Evolutionary conservation across 2,113 vertebrate genomes (phyloP).

Genomic region (Eulacestoma nigropectus): DNA sequence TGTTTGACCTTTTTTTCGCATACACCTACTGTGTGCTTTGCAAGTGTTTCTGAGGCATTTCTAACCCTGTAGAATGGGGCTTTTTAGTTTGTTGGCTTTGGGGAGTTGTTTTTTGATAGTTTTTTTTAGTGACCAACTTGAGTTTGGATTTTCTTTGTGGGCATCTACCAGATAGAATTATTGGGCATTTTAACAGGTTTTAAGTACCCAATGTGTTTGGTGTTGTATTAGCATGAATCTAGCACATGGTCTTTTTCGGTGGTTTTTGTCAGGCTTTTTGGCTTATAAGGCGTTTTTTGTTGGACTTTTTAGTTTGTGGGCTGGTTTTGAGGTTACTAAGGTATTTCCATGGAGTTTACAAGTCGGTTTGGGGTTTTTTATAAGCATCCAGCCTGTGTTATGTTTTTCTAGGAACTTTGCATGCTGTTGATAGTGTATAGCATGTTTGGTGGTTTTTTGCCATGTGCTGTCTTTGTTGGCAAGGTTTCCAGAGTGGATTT

Average conservation of each 20-base stretch:
- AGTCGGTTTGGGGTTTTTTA: background rate
- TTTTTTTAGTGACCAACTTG: background rate
- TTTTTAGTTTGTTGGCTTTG: background rate
- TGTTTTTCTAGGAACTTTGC: background rate
- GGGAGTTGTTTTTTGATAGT: background rate
- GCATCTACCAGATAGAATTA: background rate
- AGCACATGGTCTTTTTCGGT: background rate
- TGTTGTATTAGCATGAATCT: background rate
- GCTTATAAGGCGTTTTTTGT: background rate
- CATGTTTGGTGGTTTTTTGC: background rate
- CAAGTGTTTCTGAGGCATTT: background rate
- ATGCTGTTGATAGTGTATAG: background rate
- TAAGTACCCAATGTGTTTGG: background rate
- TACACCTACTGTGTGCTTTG: background rate
- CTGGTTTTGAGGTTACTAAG: background rate
- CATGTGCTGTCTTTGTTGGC: background rate
- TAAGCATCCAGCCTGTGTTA: background rate
- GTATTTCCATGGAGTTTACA: background rate
- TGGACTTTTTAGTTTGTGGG: background rate
- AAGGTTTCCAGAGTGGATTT: background rate
- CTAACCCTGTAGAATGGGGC: background rate
- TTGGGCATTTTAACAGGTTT: background rate
- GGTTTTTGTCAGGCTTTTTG: background rate
- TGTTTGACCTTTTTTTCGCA: background rate
- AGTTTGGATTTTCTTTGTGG: background rate